phyloP scores from a whole-genome alignment of 2,113 vertebrate genomes.

The Ptilorrhoa leucosticta region DNA sequence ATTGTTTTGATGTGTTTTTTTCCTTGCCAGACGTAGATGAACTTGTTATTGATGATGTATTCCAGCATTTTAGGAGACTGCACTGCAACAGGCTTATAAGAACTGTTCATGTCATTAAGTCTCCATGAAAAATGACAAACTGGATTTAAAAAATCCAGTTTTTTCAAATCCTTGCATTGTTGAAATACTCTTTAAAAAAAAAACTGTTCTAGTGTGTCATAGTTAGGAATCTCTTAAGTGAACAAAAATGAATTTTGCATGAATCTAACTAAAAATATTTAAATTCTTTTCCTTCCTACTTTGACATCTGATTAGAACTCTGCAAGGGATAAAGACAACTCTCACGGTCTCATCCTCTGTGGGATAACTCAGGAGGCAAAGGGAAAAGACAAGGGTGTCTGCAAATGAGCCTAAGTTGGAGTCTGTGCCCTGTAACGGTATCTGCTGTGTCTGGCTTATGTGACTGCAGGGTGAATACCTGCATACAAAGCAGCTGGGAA shows the following conservation, averaged over 20 bases:
- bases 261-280: not conserved
- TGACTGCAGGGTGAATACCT: not conserved
- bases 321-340: not conserved
- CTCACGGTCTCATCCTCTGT: not conserved
- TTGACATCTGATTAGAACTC: not conserved
- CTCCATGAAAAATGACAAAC: constrained; percentile 15
- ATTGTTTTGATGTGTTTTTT: not conserved
- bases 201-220: not conserved
- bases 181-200: not conserved
- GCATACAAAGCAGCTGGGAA: not conserved
- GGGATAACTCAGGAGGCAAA: not conserved
- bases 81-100: not conserved
- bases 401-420: not conserved
- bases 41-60: not conserved
- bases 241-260: not conserved
- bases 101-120: not conserved
- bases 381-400: not conserved
- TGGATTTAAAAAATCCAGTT: not conserved
- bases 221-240: not conserved
- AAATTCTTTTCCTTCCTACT: not conserved
- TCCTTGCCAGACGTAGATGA: not conserved
- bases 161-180: not conserved
- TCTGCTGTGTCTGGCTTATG: not conserved
- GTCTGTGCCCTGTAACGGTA: not conserved
- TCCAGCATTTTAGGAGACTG: not conserved